Evolutionary conservation across 1,140 invertebrate genomes (phyloP), one percentile per base, ranked within the genome.

Genomic region (Drosophila subpulchrella): DNA sequence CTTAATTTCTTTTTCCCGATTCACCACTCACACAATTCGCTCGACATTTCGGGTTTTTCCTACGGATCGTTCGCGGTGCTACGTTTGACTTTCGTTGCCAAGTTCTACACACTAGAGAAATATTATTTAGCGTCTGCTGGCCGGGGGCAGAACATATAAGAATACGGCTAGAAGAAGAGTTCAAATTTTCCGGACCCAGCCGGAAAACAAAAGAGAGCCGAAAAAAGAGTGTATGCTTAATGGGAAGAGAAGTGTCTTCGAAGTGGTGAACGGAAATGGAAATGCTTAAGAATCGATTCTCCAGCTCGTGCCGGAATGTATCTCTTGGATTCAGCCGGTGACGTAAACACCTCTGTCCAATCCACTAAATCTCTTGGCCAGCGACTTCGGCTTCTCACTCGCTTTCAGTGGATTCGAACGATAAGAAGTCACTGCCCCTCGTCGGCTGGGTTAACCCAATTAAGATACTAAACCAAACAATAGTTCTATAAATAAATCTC

Each of bases 91-190:
- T 73, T 79, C 84, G 84, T 81, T 89, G 84, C 84, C 84, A 89
- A 89, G 76, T 83, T 89, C 82, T 88, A 77, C 78, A 89, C 84
- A 80, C 81, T 81, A 86, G 82, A 66, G 78, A 88, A 89, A 79
- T 88, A 88, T 79, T 88, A 82, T 86, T 79, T 78, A 48, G 60
- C 70, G 55, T 75, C 71, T 67, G 70, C 51, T 50, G 48, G 70
- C 54, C 41, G 30, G 13, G 41, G 13, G 17, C 32, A 59, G 60
- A 53, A 66, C 38, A 20, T 67, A 53, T 70, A 62, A 34, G 57
- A 54, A 57, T 44, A 48, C 58, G 53, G 62, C 58, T 65, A 72
- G 47, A 72, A 32, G 48, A 68, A 77, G 44, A 77, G 32, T 44
- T 53, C 47, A 50, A 63, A 75, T 85, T 81, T 59, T 86, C 83